phyloP scores from a whole-genome alignment of 1,140 invertebrate genomes.

The Carposina sasakii region DNA sequence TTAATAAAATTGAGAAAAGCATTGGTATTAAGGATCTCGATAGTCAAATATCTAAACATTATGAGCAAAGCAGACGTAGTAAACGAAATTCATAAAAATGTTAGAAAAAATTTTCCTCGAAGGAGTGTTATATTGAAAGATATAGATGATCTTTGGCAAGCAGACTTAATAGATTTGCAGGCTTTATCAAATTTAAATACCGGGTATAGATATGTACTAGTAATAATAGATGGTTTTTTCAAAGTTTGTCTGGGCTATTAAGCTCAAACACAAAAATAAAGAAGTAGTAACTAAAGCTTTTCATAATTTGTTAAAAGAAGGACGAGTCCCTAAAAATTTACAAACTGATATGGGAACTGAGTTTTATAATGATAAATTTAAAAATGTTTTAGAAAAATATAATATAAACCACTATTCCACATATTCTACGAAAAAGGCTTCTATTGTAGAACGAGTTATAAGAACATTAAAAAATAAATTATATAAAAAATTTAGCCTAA shows the following conservation, averaged over 20 bases:
- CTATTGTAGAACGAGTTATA: constrained; percentile 63
- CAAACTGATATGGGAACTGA: constrained; percentile 63
- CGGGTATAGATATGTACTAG: constrained; percentile 59
- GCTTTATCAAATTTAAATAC: constrained; percentile 44
- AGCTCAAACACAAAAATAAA: constrained; percentile 64
- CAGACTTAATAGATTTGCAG: constrained; percentile 51
- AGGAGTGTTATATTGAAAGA: constrained; percentile 37
- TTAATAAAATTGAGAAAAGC: not conserved
- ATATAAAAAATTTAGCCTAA: constrained; percentile 55
- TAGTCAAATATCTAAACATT: constrained; percentile 1
- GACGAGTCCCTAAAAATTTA: constrained; percentile 47
- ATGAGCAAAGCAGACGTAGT: constrained; percentile 27
- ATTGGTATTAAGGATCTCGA: too few species aligned
- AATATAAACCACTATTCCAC: constrained; percentile 62
- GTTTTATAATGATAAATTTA: constrained; percentile 51
- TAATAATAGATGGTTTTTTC: constrained; percentile 17
- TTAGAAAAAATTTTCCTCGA: constrained; percentile 44
- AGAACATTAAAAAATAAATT: constrained; percentile 60
- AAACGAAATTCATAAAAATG: constrained; percentile 44
- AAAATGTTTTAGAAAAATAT: constrained; percentile 37
- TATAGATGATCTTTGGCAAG: constrained; percentile 52
- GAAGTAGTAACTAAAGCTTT: constrained; percentile 21
- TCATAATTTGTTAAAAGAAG: constrained; percentile 25
- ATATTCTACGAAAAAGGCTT: constrained; percentile 56
- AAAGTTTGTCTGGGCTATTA: constrained; percentile 60